Conservation (phyloP, 2,113 vertebrate genomes). For the Toxotes chatareus region DNA sequence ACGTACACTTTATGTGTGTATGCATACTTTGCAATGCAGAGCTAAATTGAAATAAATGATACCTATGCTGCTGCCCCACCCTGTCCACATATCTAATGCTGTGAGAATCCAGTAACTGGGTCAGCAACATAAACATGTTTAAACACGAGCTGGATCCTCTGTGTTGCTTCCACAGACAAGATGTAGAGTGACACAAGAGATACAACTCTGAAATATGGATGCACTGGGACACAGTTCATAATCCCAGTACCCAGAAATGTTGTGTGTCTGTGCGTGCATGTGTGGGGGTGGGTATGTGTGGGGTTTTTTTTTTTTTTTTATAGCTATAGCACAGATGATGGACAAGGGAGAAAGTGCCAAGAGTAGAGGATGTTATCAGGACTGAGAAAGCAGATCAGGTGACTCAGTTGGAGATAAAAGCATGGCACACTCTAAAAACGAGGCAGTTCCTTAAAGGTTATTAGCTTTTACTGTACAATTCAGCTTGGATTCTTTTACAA, state of each 20-base stretch:
- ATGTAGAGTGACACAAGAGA: slow-evolving; percentile 81
- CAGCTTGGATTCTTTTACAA: not conserved
- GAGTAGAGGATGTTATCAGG: slow-evolving; percentile 35
- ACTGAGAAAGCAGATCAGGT: slow-evolving; percentile 54
- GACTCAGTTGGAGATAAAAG: slow-evolving; percentile 56
- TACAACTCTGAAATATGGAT: slow-evolving; percentile 83
- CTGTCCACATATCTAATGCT: slow-evolving; percentile 49
- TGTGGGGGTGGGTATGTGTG: slow-evolving; percentile 32
- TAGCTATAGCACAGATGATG: slow-evolving; percentile 61
- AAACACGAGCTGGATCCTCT: slow-evolving; percentile 63
- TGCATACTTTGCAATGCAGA: slow-evolving; percentile 13
- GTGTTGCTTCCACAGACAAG: slow-evolving; percentile 74
- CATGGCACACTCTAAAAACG: not conserved
- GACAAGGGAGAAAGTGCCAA: slow-evolving; percentile 45
- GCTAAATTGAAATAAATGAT: slow-evolving; percentile 65
- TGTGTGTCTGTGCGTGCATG: slow-evolving; percentile 19
- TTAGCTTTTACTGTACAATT: slow-evolving; percentile 34
- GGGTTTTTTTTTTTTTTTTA: slow-evolving; percentile 50
- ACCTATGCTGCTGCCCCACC: slow-evolving; percentile 34
- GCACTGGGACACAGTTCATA: slow-evolving; percentile 71
- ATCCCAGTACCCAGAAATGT: slow-evolving; percentile 71
- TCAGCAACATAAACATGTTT: slow-evolving; percentile 77
- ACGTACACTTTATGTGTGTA: not conserved
- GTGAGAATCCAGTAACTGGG: slow-evolving; percentile 74
- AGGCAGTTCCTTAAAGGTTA: slow-evolving; percentile 14